Percentiles rank a stretch among this genome's conserved stretches.
Conservation (phyloP, 1,140 invertebrate species). For the Melitaea cinxia region DNA sequence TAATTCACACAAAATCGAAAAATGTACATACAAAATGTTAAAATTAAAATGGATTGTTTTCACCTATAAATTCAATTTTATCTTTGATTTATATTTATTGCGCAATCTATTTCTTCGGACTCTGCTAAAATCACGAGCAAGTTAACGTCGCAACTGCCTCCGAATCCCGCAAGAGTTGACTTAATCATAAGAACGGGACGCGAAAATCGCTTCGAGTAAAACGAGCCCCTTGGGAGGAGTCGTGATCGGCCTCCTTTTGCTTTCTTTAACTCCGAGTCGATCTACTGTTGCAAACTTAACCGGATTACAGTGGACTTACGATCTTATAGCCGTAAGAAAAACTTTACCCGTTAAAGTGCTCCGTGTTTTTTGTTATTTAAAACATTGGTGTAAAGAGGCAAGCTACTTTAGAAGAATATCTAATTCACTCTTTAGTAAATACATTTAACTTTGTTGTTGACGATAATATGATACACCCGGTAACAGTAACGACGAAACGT, state of each 20-base stretch:
- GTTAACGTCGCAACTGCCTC: slow-evolving; percentile 41
- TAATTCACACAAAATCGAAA: too few relatives aligned
- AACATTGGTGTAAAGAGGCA: slow-evolving; percentile 42
- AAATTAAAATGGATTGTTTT: neutral
- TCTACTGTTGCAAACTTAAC: slow-evolving; percentile 52
- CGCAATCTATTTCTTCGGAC: slow-evolving; percentile 48
- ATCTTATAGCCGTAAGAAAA: slow-evolving; percentile 46
- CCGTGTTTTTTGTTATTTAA: slow-evolving; percentile 40
- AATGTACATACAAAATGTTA: too few relatives aligned
- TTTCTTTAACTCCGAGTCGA: slow-evolving; percentile 50
- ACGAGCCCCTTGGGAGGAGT: slow-evolving; percentile 67
- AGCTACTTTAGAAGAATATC: slow-evolving; percentile 37
- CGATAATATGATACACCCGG: slow-evolving; percentile 12
- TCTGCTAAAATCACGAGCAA: slow-evolving; percentile 48
- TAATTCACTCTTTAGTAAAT: neutral
- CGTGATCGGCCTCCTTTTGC: slow-evolving; percentile 53
- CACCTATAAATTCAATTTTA: neutral
- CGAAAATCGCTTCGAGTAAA: slow-evolving; percentile 71
- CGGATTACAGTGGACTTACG: slow-evolving; percentile 57
- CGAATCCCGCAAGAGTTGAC: slow-evolving; percentile 66
- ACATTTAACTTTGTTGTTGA: slow-evolving; percentile 25
- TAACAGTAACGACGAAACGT: slow-evolving; percentile 9
- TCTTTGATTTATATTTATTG: slow-evolving; percentile 40
- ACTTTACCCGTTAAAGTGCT: slow-evolving; percentile 47
- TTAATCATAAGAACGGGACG: slow-evolving; percentile 77